Evolutionary conservation across 1,140 invertebrate genomes (phyloP), one percentile per base, ranked within the genome.

Genomic region (Saxidomus purpurata): DNA sequence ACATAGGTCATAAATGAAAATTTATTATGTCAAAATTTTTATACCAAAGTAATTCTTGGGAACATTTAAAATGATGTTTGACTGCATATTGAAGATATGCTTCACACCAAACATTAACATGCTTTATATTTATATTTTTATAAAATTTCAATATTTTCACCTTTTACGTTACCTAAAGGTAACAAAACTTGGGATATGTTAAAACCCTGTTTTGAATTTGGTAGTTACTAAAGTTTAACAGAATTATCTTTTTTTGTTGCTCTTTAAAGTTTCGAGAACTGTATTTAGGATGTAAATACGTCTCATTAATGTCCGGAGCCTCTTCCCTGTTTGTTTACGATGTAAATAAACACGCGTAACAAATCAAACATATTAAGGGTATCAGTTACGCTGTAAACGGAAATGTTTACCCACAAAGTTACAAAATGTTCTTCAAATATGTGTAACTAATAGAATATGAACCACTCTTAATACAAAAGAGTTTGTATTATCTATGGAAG

Each of bases 341-440:
- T 77, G 74, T 77, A 77, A 77, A 77, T 77, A 49, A 77, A 77
- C 47, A 52, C 74, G 40, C 28, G 40, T 31, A 52, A 49, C 40
- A 77, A 77, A 77, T 77, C 47, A 34, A 61, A 61, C 49, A 81
- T 81, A 81, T 59, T 38, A 81, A 63, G 49, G 47, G 63, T 84
- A 84, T 84, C 82, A 31, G 36, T 84, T 84, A 67, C 82, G 47
- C 9, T 31, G 40, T 69, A 69, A 84, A 69, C 59, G 63, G 61
- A 84, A 69, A 84, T 84, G 63, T 84, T 84, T 84, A 40, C 61
- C 43, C 38, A 71, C 63, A 84, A 84, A 84, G 82, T 84, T 71
- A 84, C 82, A 69, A 84, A 77, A 71, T 84, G 67, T 28, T 71
- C 63, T 9, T 84, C 82, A 84, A 71, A 84, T 49, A 49, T 84